Base-by-base conservation (phyloP, 2,888 invertebrate genomes). In the Lucinisca nassula region DNA sequence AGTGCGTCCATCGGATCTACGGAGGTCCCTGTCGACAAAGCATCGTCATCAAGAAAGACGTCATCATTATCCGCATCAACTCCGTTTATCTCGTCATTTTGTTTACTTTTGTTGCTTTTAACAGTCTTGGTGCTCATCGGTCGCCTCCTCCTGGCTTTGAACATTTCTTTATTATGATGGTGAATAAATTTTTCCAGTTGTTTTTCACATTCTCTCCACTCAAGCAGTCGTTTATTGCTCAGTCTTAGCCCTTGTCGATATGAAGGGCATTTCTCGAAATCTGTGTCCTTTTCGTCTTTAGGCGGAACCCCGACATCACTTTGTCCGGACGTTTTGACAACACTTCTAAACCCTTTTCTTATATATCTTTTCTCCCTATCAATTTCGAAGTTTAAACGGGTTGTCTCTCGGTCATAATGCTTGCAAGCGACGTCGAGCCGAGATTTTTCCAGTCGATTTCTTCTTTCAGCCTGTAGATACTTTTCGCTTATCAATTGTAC, bases 381-480 rank as follows among this genome's bases (percentile, higher is more conserved):
- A 17, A 92, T 90, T 73, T 92, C 90, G 55, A 84, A 90, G 45
- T 91, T 89, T 21, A 89, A 67, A 0, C 87, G 73, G 17, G 87
- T 84, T 27, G 87, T 91, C 74, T 90, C 92, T 38, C 86, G 87
- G 32, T 93, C 93, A 40, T 85, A 92, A 24, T 85, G 87, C 78
- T 76, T 88, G n/a, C 87, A 84, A 3, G 77, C 86, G 0, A 88
- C 84, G 24, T 92, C 91, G 40, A 93, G 85, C 4, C 87, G 82
- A n/a, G 85, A 82, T 12, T 84, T 90, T 76, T 93, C 93, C 51
- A 92, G 83, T 17, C 91, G 89, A 83, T 93, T 93, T 85, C 87
- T 86, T 37, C 92, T 88, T 82, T 93, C 93, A 10, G 93, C 93
- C 30, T 89, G 82, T n/a, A 93, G 78, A 73, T 92, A 91, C 70